Evolutionary conservation across 2,888 invertebrate genomes (phyloP).

Genomic region (Bombylius discolor): DNA sequence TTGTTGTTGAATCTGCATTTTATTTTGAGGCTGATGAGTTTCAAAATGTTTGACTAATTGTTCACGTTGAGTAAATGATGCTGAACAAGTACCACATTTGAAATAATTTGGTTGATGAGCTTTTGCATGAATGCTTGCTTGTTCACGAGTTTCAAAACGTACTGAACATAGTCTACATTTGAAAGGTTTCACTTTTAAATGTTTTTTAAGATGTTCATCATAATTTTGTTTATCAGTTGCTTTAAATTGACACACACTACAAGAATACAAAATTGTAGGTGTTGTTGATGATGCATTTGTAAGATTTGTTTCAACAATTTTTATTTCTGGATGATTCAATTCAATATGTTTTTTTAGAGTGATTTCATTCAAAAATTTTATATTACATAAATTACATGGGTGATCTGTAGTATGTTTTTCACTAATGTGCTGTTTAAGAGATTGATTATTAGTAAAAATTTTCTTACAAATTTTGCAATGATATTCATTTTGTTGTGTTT

Average conservation of each 20-base stretch:
- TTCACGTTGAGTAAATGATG: conserved; percentile 35
- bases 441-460: conserved; percentile 31
- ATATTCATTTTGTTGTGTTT: conserved; percentile 31
- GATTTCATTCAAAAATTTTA: conserved; percentile 31
- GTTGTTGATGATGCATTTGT: conserved; percentile 1
- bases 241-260: conserved; percentile 35
- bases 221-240: conserved; percentile 32
- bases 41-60: conserved; percentile 35
- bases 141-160: conserved; percentile 35
- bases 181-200: conserved; percentile 36
- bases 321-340: conserved; percentile 25
- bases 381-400: conserved; percentile 31
- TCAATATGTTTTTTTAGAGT: conserved; percentile 36
- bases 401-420: conserved; percentile 28
- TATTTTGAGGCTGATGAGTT: conserved; percentile 26
- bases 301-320: conserved; percentile 15
- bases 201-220: conserved; percentile 35
- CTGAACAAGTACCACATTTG: conserved; percentile 35
- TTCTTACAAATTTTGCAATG: conserved; percentile 34
- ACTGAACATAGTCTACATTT: conserved; percentile 37
- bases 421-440: conserved; percentile 34
- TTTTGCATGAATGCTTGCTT: conserved; percentile 36
- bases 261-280: conserved; percentile 28
- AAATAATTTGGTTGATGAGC: conserved; percentile 36
- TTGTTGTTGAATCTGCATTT: conserved; percentile 18